Evolutionary conservation across 2,113 vertebrate genomes (phyloP), one percentile per base, ranked within the genome.

Genomic region (Ovibos moschatus): DNA sequence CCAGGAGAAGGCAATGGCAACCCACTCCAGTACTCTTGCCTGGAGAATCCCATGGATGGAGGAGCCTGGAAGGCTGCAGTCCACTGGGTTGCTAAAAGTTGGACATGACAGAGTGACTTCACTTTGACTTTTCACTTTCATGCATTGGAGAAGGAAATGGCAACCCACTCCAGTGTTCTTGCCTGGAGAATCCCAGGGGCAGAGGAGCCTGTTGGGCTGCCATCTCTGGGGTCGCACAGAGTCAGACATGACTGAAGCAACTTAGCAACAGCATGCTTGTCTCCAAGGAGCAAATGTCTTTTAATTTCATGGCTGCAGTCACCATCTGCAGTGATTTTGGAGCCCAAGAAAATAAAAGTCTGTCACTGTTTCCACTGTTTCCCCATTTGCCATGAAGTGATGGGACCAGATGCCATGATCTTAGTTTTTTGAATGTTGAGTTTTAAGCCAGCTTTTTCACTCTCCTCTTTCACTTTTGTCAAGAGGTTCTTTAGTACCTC

Each of bases 161-260:
- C 19, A 55, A 23, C 53, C 53, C 53, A 55, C 53, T 55, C 53
- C 53, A 55, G 53, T 55, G 53, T 55, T 55, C 53, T 55, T 55
- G 21, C 21, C 53, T 55, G 7, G 53, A 55, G 53, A 55, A 55
- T 23, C 53, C 53, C 55, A 57, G 21, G 55, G 55, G 8, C 0
- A 0, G 55, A 8, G 55, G 21, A 57, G 55, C 21, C 8, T 57
- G 7, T 1, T 23, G 55, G 21, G 55, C 21, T 57, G 55, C 55
- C 0, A 1, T 23, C 21, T 55, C 7, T 23, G 21, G 55, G 21
- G 55, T 57, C 0, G 0, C 55, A 57, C 55, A 57, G 55, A 23
- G 7, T 23, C 2, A 1, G 21, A 23, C 55, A 57, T 1, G 21
- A 57, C 55, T 57, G 55, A 57, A 57, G 55, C 1, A 1, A 57